These are phyloP conservation scores for Lypha dubia DNA, from an alignment of 2,888 invertebrate genomes.

Conservation along the genomic window DNA sequence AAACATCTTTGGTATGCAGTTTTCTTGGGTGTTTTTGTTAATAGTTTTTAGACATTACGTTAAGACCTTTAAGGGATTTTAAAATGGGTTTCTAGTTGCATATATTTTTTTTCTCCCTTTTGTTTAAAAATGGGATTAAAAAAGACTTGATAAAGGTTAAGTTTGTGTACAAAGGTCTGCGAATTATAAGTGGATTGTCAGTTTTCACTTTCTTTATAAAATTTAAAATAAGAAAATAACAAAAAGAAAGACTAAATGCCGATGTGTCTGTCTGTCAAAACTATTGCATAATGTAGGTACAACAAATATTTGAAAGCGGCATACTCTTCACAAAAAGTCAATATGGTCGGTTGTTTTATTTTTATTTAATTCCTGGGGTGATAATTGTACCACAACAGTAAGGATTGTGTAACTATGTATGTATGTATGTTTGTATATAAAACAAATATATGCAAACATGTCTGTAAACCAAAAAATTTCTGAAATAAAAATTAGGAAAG, in stretches of 20 bases:
- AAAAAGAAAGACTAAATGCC: not conserved
- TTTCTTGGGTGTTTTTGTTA: constrained; percentile 5
- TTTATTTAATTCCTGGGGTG: constrained; percentile 57
- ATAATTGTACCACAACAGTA: constrained; percentile 58
- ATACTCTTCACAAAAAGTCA: constrained; percentile 42
- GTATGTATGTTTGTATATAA: not conserved
- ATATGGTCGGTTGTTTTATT: constrained; percentile 49
- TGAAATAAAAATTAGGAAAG: not conserved
- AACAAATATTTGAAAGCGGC: constrained; percentile 62
- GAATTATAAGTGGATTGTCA: constrained; percentile 47
- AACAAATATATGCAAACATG: not conserved
- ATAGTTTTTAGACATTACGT: constrained; percentile 51
- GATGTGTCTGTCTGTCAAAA: constrained; percentile 60
- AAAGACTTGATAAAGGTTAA: constrained; percentile 68
- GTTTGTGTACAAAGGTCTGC: constrained; percentile 38
- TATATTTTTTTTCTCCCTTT: not conserved
- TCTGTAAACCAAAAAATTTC: not conserved
- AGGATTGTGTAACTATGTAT: not conserved
- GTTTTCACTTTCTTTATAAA: constrained; percentile 69
- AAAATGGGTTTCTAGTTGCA: constrained; percentile 43
- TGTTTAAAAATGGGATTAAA: constrained; percentile 53
- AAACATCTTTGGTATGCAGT: constrained; percentile 43
- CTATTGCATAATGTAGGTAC: constrained; percentile 72
- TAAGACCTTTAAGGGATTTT: constrained; percentile 47
- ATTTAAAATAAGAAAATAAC: constrained; percentile 13